Base-by-base conservation (phyloP, 2,113 vertebrate species). In the Gadus chalcogrammus region DNA sequence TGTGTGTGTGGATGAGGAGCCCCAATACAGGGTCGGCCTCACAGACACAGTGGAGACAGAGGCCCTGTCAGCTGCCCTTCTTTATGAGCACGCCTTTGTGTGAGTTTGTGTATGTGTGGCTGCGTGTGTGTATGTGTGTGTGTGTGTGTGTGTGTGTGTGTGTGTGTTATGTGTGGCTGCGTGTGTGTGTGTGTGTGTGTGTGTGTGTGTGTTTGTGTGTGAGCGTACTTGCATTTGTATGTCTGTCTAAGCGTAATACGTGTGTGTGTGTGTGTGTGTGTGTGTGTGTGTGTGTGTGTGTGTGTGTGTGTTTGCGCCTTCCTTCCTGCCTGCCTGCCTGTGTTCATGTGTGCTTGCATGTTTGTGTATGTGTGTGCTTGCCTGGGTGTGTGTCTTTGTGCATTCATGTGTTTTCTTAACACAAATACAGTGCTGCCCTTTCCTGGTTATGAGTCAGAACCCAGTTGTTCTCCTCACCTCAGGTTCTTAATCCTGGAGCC, bases 41-140 rank as follows among this genome's bases (percentile, higher is more conserved):
- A 71, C 72, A 80, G 83, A 84, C 75, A 69, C 65, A 61, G 64
- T 71, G 82, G 83, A 85, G 83, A 83, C 84, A 67, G 71, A 56
- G 65, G 58, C 69, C 48, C 74, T 76, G 70, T 81, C 85, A 65
- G 70, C 12, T 48, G 9, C 42, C 42, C 42, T 48, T 48, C 42
- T 48, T 48, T 48, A 48, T 13, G 42, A 48, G 42, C 42, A 48
- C 12, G 42, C 42, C 42, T 48, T 48, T 48, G 42, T 48, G 67
- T 48, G 48, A 69, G 58, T 77, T 69, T 73, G 70, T 61, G 16
- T 77, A 3, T 65, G n/a, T 42, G 16, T 65, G 18, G 24, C 53
- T 56, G 61, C 80, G 4, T 77, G 71, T 73, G 70, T 61, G 15
- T 75, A 16, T 65, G 6, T 42, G 16, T 65, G 18, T 48, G 42